phyloP scores from a whole-genome alignment of 2,113 vertebrate species.

The Pantherophis guttatus region DNA sequence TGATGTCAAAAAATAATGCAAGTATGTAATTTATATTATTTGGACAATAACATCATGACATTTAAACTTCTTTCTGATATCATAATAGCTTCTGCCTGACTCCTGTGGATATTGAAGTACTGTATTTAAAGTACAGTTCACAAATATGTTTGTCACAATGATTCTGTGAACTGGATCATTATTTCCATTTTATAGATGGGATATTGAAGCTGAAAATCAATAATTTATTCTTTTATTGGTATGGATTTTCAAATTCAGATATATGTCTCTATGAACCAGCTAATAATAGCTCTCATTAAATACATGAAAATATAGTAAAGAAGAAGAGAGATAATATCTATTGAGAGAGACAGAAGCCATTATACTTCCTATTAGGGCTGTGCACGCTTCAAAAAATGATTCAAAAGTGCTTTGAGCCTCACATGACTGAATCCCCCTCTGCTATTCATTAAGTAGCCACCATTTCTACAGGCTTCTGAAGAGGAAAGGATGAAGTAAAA shows the following conservation, averaged over 20 bases:
- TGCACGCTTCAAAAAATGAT: background rate
- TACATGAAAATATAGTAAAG: background rate
- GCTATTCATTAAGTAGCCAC: background rate
- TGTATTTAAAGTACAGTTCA: background rate
- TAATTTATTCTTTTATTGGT: background rate
- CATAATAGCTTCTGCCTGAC: background rate
- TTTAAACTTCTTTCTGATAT: background rate
- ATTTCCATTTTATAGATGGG: background rate
- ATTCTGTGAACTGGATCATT: background rate
- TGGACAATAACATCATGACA: background rate
- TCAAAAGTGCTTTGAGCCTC: background rate
- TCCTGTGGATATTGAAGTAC: background rate
- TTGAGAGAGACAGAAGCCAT: background rate
- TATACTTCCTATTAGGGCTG: background rate
- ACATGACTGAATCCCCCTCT: background rate
- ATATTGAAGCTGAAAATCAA: background rate
- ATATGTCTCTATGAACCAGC: background rate
- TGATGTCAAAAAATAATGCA: background rate
- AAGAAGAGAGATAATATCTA: background rate
- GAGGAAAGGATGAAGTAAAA: constrained; percentile 9
- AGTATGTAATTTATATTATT: background rate
- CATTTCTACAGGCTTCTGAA: background rate
- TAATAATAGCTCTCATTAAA: background rate
- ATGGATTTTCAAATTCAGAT: background rate
- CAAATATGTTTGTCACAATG: background rate